Conservation (phyloP, 1,140 invertebrate species). For the Eubasilissa regina region DNA sequence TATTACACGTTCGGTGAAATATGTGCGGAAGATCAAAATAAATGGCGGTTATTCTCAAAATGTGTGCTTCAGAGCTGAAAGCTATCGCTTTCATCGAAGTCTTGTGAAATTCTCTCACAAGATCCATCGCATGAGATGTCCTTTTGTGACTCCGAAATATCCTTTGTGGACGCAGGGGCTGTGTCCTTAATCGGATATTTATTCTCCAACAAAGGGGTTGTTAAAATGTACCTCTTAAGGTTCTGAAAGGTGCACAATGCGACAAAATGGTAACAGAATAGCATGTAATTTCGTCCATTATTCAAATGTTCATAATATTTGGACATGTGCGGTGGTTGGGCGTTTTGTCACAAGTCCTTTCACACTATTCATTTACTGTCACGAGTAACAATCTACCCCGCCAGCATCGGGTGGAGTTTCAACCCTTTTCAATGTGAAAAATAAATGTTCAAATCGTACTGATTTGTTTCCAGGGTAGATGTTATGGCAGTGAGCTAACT, state of each 20-base stretch:
- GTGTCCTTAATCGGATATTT: constrained; percentile 37
- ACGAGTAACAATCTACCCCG: not conserved
- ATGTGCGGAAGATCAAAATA: constrained; percentile 4
- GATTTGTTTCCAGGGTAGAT: not conserved
- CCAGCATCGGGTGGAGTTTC: not conserved
- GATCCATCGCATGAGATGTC: constrained; percentile 17
- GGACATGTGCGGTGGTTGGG: constrained; percentile 31
- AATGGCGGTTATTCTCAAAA: no score
- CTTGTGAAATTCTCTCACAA: not conserved
- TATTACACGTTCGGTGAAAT: not conserved
- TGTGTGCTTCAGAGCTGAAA: not conserved
- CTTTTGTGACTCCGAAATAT: not conserved
- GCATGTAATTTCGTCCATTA: constrained; percentile 42
- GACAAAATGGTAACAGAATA: constrained; percentile 24
- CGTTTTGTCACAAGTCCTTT: constrained; percentile 6
- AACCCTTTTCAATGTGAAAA: constrained; percentile 1
- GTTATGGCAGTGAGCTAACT: no score
- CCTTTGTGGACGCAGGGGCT: not conserved
- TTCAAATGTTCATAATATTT: constrained; percentile 37
- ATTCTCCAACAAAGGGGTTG: constrained; percentile 28
- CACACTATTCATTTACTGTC: constrained; percentile 1
- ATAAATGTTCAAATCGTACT: not conserved
- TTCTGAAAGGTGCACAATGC: constrained; percentile 27
- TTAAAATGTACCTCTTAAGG: constrained; percentile 21
- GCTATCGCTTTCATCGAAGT: constrained; percentile 32